Conservation (phyloP, 2,888 invertebrate species). For the Maniola hyperantus region DNA sequence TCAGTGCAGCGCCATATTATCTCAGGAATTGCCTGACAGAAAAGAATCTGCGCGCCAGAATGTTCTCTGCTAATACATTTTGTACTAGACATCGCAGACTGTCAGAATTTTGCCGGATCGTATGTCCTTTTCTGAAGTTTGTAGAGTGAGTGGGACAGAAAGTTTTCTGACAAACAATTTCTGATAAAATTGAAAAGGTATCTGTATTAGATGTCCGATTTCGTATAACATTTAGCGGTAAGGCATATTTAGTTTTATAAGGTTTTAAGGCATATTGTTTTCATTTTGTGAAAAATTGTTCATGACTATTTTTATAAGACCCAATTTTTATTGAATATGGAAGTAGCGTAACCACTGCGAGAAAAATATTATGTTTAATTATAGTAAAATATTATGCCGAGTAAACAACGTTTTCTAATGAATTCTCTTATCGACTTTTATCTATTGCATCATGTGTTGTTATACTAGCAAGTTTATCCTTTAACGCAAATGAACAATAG, state of each 20-base stretch:
- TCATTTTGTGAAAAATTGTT: neutral
- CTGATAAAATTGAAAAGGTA: no score
- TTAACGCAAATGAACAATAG: neutral
- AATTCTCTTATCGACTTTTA: neutral
- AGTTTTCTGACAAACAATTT: no score
- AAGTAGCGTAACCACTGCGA: neutral
- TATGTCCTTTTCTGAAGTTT: no score
- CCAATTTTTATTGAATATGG: neutral
- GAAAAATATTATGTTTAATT: neutral
- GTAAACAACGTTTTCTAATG: neutral
- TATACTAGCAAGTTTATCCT: neutral
- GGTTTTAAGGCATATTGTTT: conserved; percentile 3
- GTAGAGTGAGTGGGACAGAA: no score
- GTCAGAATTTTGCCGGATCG: no score
- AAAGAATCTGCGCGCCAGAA: no score
- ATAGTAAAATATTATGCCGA: neutral
- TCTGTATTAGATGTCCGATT: neutral
- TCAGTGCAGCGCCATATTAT: neutral
- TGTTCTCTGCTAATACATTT: no score
- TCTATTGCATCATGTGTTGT: no score
- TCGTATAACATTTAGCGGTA: neutral
- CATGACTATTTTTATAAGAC: neutral
- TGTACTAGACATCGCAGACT: no score
- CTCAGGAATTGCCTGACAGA: no score
- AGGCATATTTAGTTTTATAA: neutral